Percentiles rank a stretch among this genome's conserved stretches.
phyloP scores from a whole-genome alignment of 2,888 invertebrate species.

The Idaea dimidiata region DNA sequence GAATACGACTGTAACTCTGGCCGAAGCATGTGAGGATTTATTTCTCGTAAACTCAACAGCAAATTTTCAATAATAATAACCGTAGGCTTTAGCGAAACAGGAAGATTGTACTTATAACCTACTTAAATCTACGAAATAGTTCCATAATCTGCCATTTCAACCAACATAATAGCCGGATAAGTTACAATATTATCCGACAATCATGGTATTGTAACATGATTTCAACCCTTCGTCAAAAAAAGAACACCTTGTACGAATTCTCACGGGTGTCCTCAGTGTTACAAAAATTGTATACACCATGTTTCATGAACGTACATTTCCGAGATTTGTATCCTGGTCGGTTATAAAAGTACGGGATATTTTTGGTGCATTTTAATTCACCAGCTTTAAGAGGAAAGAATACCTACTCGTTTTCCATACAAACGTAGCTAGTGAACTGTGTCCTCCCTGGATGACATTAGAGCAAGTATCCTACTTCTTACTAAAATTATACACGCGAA shows the following conservation, averaged over 20 bases:
- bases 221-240: slow-evolving; percentile 32
- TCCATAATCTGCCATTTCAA: neutral
- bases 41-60: no score
- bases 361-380: no score
- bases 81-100: no score
- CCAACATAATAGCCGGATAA: slow-evolving; percentile 22
- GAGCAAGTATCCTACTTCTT: no score
- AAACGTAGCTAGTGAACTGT: no score
- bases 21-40: no score
- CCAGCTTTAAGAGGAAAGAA: no score
- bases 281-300: slow-evolving; percentile 17
- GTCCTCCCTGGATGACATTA: no score
- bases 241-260: slow-evolving; percentile 51
- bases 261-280: slow-evolving; percentile 36
- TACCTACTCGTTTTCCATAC: no score
- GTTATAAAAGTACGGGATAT: neutral
- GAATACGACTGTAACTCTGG: no score
- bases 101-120: neutral
- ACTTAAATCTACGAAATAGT: neutral
- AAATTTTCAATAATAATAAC: no score
- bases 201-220: neutral
- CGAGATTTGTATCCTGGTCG: neutral
- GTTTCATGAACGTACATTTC: slow-evolving; percentile 7
- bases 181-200: slow-evolving; percentile 15
- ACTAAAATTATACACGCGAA: no score